Conservation (phyloP, 1,140 invertebrate genomes). For the Cecropterus lyciades region DNA sequence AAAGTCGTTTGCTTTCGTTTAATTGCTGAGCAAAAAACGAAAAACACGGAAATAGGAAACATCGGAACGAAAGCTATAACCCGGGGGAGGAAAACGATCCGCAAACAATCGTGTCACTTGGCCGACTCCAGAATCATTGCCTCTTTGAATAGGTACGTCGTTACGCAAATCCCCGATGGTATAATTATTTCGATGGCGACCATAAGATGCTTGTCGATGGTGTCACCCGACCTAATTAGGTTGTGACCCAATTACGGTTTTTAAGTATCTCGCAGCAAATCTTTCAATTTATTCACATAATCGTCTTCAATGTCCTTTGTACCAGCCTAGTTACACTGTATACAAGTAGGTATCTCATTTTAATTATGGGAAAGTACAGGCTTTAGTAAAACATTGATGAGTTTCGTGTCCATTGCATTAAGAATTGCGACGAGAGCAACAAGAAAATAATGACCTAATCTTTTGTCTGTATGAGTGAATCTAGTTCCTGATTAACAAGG, state of each 20-base stretch:
- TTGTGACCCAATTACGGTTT: conserved; percentile 74
- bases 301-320: conserved; percentile 18
- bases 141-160: conserved; percentile 44
- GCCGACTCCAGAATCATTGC: conserved; percentile 21
- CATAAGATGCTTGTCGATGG: conserved; percentile 61
- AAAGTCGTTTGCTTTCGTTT: neutral
- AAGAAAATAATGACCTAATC: conserved; percentile 26
- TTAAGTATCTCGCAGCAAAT: conserved; percentile 51
- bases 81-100: conserved; percentile 1
- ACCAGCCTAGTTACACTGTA: too few relatives aligned
- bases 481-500: conserved; percentile 11
- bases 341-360: neutral
- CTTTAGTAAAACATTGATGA: neutral
- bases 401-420: neutral
- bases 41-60: neutral
- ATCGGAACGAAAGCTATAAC: neutral
- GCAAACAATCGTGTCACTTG: conserved; percentile 22
- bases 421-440: neutral
- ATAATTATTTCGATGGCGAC: conserved; percentile 58
- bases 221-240: conserved; percentile 72
- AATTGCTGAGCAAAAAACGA: neutral
- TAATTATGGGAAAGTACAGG: neutral
- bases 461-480: conserved; percentile 14
- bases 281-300: conserved; percentile 45
- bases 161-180: conserved; percentile 64